Evolutionary conservation across 2,888 invertebrate genomes (phyloP).

Genomic region (Antheraea assamensis): DNA sequence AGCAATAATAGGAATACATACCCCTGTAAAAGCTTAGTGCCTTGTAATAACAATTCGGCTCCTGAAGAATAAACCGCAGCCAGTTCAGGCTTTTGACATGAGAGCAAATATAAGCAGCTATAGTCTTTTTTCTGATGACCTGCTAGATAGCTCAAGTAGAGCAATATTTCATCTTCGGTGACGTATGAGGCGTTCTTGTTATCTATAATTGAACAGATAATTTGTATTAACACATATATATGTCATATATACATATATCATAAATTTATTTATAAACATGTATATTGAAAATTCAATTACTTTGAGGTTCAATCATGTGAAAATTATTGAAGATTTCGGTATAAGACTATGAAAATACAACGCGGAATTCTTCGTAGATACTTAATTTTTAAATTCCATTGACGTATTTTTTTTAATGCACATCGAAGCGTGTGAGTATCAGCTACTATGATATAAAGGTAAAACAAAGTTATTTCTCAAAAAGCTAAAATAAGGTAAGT

Average conservation of each 20-base stretch:
- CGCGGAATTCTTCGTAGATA: too few species aligned
- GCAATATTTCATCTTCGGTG: conserved; percentile 86
- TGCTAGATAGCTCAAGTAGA: conserved; percentile 86
- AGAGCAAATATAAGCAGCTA: conserved; percentile 88
- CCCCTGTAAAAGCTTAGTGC: conserved; percentile 86
- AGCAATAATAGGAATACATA: conserved; percentile 47
- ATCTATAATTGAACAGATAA: conserved; percentile 44
- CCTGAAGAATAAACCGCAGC: conserved; percentile 89
- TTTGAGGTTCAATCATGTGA: too few species aligned
- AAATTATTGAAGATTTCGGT: too few species aligned
- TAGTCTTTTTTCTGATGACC: conserved; percentile 84
- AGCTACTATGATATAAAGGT: too few species aligned
- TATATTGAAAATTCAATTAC: too few species aligned
- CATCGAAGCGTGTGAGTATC: too few species aligned
- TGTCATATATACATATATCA: not conserved
- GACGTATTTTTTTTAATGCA: too few species aligned
- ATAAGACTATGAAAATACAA: too few species aligned
- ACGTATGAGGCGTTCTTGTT: conserved; percentile 74
- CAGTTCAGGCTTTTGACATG: conserved; percentile 88
- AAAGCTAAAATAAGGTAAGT: too few species aligned
- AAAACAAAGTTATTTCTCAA: too few species aligned
- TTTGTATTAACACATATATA: not conserved
- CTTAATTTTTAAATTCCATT: too few species aligned
- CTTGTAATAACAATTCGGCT: conserved; percentile 88
- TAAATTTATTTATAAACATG: not conserved